Evolutionary conservation across 2,888 invertebrate genomes (phyloP).

Genomic region (Aromia moschata): DNA sequence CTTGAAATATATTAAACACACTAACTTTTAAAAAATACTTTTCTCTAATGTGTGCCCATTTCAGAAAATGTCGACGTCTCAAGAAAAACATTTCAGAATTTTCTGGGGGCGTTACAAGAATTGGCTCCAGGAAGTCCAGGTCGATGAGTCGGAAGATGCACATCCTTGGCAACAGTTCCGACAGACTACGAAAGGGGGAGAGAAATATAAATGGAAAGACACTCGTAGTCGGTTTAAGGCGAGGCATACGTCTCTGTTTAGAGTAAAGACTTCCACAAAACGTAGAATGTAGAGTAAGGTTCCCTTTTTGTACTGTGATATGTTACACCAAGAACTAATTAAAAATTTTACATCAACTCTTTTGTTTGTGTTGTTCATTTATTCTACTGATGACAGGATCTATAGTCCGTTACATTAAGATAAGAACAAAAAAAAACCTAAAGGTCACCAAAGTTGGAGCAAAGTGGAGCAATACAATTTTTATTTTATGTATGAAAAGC

Average conservation of each 20-base stretch:
- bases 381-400: no score
- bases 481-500: no score
- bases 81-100: conserved; percentile 60
- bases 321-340: no score
- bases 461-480: no score
- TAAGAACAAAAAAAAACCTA: no score
- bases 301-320: conserved; percentile 17
- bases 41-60: no score
- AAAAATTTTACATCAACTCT: no score
- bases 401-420: no score
- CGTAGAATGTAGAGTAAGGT: not conserved
- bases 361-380: no score
- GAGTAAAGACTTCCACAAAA: conserved; percentile 54
- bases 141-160: conserved; percentile 63
- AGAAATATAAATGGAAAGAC: conserved; percentile 53
- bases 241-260: conserved; percentile 52
- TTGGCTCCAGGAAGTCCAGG: conserved; percentile 64
- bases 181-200: conserved; percentile 49
- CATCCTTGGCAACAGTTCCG: conserved; percentile 76
- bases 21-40: no score
- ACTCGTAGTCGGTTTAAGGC: conserved; percentile 55
- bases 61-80: conserved; percentile 39
- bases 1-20: no score
- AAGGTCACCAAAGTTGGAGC: no score
- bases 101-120: conserved; percentile 64